phyloP scores from a whole-genome alignment of 2,113 vertebrate genomes.

The Mesoclemmys tuberculata region DNA sequence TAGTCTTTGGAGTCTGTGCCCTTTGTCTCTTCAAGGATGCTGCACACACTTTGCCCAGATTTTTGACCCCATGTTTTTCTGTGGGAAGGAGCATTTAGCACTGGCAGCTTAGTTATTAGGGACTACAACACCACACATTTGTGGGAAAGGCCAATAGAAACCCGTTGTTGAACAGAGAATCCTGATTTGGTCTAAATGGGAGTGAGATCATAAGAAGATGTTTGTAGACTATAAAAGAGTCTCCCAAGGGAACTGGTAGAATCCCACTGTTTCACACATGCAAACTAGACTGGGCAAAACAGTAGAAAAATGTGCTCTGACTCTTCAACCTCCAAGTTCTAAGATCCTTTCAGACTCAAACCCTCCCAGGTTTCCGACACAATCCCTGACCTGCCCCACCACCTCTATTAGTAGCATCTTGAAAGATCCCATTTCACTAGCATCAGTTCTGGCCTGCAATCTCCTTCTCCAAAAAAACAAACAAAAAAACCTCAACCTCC shows the following conservation, averaged over 20 bases:
- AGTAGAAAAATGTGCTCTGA: not conserved
- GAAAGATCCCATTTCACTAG: not conserved
- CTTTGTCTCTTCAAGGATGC: not conserved
- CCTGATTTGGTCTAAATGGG: not conserved
- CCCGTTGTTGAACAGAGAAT: conserved; percentile 1
- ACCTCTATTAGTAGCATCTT: not conserved
- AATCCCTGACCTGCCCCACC: not conserved
- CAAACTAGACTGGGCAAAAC: not conserved
- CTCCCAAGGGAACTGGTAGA: not conserved
- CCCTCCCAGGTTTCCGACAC: not conserved
- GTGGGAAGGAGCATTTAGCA: not conserved
- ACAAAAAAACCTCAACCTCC: not conserved
- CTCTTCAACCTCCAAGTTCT: not conserved
- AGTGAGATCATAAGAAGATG: conserved; percentile 5
- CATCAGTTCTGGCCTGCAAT: not conserved
- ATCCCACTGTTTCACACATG: not conserved
- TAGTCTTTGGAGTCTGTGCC: not conserved
- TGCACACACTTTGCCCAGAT: not conserved
- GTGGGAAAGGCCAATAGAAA: not conserved
- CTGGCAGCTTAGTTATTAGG: not conserved
- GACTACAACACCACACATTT: not conserved
- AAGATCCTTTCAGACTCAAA: not conserved
- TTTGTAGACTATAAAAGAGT: not conserved
- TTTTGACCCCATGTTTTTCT: not conserved
- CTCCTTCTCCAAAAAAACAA: not conserved